Base-by-base conservation (phyloP, 2,888 invertebrate species). In the Athripsodes cinereus region DNA sequence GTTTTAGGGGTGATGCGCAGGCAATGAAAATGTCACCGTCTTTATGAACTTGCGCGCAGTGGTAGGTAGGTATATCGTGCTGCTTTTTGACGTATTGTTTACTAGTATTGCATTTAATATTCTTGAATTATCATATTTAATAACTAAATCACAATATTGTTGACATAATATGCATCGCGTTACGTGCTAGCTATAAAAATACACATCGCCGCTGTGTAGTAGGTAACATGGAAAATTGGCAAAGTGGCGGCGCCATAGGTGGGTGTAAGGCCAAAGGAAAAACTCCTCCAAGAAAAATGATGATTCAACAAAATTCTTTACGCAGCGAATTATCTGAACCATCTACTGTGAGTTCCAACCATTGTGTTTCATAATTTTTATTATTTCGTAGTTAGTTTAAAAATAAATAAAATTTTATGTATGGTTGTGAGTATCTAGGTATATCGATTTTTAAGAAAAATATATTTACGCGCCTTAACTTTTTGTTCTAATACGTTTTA, bases 261-360 rank as follows among this genome's bases (percentile, higher is more conserved):
- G 40, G 40, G 40, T n/a, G 40, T 40, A 40, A 13, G 13, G 16
- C 16, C 2, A 40, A 40, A 40, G 40, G 40, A 40, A 40, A 40
- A 40, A 40, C 40, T 40, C 40, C 40, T 40, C 40, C 40, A 40
- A 40, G 40, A 40, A 40, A 40, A 40, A 40, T 40, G 5, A 40
- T 40, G 40, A 13, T 40, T 16, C 40, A 40, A 40, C 40, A 40
- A 40, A 40, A 16, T 16, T 40, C 40, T 40, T 16, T 40, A 40
- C 40, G 40, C 40, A 40, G 40, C 40, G 40, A 40, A n/a, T n/a
- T 40, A 40, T 40, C 40, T n/a, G 40, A 40, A 40, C 40, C 40
- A 13, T 40, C 40, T 13, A 40, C 40, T n/a, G 40, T 40, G 13
- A 40, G 40, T 40, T 40, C 13, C 13, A 40, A 40, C 3, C n/a